A percentile compares a stretch with the other conserved stretches of the same genome.
Conservation (phyloP, 2,113 vertebrate genomes). For the Phoenicopterus ruber region DNA sequence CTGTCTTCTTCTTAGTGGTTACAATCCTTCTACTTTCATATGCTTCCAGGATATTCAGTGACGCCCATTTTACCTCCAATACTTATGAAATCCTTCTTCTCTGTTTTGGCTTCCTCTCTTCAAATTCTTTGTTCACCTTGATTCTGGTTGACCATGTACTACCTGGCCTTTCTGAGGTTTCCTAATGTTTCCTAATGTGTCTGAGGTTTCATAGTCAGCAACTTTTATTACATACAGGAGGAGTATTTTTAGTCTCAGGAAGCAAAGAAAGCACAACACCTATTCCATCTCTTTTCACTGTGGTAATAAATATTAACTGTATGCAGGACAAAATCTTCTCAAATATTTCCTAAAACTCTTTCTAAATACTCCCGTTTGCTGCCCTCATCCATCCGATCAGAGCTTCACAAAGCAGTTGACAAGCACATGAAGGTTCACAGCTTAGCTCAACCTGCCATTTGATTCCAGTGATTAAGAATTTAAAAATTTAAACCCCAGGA, state of each 20-base stretch:
- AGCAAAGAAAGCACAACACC: background rate
- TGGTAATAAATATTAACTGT: background rate
- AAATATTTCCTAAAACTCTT: background rate
- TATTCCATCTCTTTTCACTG: background rate
- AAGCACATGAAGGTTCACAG: background rate
- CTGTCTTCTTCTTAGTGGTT: background rate
- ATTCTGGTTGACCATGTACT: background rate
- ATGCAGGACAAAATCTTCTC: background rate
- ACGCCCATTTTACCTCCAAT: background rate
- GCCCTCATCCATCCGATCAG: background rate
- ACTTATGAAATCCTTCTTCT: background rate
- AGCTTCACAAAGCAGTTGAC: background rate
- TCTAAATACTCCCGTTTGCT: background rate
- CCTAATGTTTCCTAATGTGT: background rate
- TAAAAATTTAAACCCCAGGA: background rate
- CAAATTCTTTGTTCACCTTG: background rate
- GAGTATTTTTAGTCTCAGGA: background rate
- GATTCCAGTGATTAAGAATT: background rate
- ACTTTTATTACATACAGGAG: background rate
- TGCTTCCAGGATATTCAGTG: background rate
- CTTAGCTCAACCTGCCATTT: background rate
- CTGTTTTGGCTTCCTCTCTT: background rate
- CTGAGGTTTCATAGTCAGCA: background rate
- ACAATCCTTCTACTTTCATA: background rate
- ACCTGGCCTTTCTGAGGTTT: background rate